Evolutionary conservation across 2,797 vertebrate species (phyloP), one percentile per base, ranked within the genome.

Genomic region (Rhinogobio ventralis): DNA sequence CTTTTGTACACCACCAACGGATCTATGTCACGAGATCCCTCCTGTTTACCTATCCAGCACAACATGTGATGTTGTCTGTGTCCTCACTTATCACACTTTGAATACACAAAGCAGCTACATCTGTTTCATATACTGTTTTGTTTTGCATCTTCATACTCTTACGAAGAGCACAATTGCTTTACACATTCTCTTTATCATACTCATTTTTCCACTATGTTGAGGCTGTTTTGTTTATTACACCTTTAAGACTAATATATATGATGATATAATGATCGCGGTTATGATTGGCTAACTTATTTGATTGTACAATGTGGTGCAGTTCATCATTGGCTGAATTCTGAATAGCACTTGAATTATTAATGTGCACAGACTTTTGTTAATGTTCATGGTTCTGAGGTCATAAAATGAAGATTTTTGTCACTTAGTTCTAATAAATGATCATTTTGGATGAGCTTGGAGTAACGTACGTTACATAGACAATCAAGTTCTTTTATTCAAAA

Each of bases 21-120:
- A 90, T 91, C 90, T 89, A 89, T 92, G 91, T 94, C 92, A 93
- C 91, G 87, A 83, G 85, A 89, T 90, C 89, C 89, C 88, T 85
- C 74, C 51, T 84, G 89, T 91, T 93, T 91, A 87, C 69, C 89
- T 91, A 88, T 84, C 45, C 89, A 73, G 68, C 68, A 23, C 19
- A 14, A n/a, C 68, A 45, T 57, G 39, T 28, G 4, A 19, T 28
- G 42, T 28, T 46, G 7, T 72, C 20, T 45, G 51, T 28, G 39
- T 60, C 10, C 13, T 7, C 17, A 15, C 51, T 46, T 45, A 81
- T 71, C 66, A 42, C 33, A 19, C 13, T 53, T 28, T 71, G 13
- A 30, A 60, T 45, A 71, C 17, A 60, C 53, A 82, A 62, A 82
- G 28, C 39, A 11, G 19, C 51, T 30, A 30, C 72, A 74, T 73